Base-by-base conservation (phyloP, 2,797 vertebrate species). In the Helostoma temminkii region DNA sequence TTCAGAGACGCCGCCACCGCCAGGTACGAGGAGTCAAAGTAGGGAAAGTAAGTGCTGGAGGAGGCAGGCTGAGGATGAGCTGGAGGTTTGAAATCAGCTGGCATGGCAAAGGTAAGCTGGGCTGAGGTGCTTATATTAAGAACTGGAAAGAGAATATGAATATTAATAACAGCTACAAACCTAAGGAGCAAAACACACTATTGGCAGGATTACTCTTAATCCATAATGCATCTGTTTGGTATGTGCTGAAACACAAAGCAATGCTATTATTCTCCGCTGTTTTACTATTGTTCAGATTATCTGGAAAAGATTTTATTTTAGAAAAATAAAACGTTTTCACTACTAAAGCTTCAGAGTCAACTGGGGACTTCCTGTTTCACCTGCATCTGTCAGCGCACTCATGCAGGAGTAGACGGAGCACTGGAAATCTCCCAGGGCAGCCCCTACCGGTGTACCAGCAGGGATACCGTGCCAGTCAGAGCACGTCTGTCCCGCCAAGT, bases 81-180 rank as follows among this genome's bases (percentile, higher is more conserved):
- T 2, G 75, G 85, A n/a, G 96, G 97, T 55, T 85, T 93, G 87
- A 98, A 99, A 50, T 91, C 95, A 6, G 7, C 66, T 1, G 96
- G 95, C 96, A 97, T 95, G 56, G 92, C 86, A 39, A 94, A 86
- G 18, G 95, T 95, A 84, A 99, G 87, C 93, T 99, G 97, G 42
- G 96, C 95, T 0, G 97, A 99, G 9, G 98, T 99, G 88, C 97
- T 94, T 34, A 99, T 93, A 84, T 98, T 99, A 75, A 99, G 94
- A 84, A 98, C 97, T 99, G 83, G 11, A 47, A 74, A 22, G 54
- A 68, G 4, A 53, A 0, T 30, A 18, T 30, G 25, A 62, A 9
- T 7, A 26, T 4, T 2, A 45, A 36, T 5, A 56, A 48, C 26
- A 62, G 25, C 7, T 19, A 10, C 10, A 15, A 62, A 18, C 9